phyloP scores from a whole-genome alignment of 2,888 invertebrate species.

The Cephus pygmeus region DNA sequence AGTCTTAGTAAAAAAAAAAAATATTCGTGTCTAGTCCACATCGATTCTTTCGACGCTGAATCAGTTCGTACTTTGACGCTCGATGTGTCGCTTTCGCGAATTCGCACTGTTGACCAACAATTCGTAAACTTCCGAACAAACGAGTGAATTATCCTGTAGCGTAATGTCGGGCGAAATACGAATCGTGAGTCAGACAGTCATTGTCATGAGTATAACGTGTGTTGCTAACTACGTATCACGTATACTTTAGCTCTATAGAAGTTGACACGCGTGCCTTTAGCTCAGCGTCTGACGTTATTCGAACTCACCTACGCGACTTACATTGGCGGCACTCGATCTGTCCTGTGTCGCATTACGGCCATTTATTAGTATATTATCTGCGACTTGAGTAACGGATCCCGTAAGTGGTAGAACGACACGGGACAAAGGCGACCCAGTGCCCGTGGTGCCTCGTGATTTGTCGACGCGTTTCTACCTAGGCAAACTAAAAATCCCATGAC shows the following conservation, averaged over 20 bases:
- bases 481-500: background rate
- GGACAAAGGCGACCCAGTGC: background rate
- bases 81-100: background rate
- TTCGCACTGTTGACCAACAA: background rate
- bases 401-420: slow-evolving; percentile 1
- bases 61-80: background rate
- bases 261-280: background rate
- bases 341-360: background rate
- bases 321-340: background rate
- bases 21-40: background rate
- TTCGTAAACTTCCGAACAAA: background rate
- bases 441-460: background rate
- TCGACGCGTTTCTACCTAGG: background rate
- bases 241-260: background rate
- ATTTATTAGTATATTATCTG: slow-evolving; percentile 5
- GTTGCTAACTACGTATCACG: background rate
- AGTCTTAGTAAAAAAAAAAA: background rate
- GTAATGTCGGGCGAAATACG: background rate
- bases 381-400: background rate
- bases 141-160: background rate
- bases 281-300: background rate
- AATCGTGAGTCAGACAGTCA: background rate
- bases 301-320: background rate
- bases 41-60: background rate
- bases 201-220: background rate